A percentile compares a stretch with the other conserved stretches of the same genome.
Evolutionary conservation across 2,888 invertebrate genomes (phyloP).

Genomic region (Drosophila heteroneura): DNA sequence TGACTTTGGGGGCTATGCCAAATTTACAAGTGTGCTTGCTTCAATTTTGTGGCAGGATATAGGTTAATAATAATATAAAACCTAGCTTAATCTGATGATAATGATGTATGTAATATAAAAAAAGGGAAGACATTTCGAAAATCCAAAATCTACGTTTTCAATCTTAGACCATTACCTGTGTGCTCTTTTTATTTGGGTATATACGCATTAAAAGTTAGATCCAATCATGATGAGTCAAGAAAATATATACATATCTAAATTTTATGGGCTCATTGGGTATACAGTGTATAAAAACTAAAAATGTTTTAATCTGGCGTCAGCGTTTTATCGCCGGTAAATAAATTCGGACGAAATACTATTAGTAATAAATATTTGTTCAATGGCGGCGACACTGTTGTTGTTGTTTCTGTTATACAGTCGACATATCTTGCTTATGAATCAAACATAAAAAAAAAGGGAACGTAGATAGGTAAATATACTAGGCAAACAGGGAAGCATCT

Average conservation of each 20-base stretch:
- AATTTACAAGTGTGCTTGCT: background rate
- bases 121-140: background rate
- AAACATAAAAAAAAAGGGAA: slow-evolving; percentile 27
- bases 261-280: background rate
- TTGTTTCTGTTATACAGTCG: slow-evolving; percentile 14
- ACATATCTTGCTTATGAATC: slow-evolving; percentile 54
- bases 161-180: background rate
- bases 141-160: background rate
- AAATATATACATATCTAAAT: background rate
- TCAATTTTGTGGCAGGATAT: background rate
- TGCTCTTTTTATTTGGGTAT: background rate
- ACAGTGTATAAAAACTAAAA: slow-evolving; percentile 7
- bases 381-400: slow-evolving; percentile 48
- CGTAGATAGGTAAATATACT: slow-evolving; percentile 25
- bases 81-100: background rate
- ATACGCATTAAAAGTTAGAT: background rate
- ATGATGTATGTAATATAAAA: background rate
- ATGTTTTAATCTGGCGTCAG: slow-evolving; percentile 59
- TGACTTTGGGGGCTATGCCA: background rate
- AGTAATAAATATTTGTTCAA: slow-evolving; percentile 67
- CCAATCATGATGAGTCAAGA: background rate
- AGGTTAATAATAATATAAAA: background rate
- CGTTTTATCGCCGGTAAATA: slow-evolving; percentile 50
- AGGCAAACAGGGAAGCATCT: slow-evolving; percentile 50
- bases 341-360: slow-evolving; percentile 55